Evolutionary conservation across 2,888 invertebrate species (phyloP).

Genomic region (Drosophila emarginata): DNA sequence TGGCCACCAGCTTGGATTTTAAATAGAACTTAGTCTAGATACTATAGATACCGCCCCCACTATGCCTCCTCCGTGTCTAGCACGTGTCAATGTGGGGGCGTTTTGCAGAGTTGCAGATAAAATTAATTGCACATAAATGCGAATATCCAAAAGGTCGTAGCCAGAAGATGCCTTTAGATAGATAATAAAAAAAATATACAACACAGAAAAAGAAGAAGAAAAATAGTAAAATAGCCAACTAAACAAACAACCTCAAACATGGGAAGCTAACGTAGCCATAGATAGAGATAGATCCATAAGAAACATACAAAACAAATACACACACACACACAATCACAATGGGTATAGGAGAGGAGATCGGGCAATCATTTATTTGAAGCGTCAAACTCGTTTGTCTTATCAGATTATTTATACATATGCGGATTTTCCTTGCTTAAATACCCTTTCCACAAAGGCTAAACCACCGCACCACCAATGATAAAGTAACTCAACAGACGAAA

Average conservation of each 20-base stretch:
- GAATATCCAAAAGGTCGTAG: slow-evolving; percentile 22
- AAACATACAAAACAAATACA: slow-evolving; percentile 20
- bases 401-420: slow-evolving; percentile 68
- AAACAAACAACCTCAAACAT: slow-evolving; percentile 67
- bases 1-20: slow-evolving; percentile 31
- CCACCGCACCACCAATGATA: too few species aligned
- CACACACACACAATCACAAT: slow-evolving; percentile 27
- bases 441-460: too few species aligned
- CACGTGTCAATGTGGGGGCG: slow-evolving; percentile 58
- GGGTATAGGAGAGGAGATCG: slow-evolving; percentile 39
- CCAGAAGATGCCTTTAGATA: slow-evolving; percentile 30
- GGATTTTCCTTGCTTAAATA: slow-evolving; percentile 43
- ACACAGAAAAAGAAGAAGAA: not conserved
- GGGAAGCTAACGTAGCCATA: slow-evolving; percentile 59
- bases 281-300: slow-evolving; percentile 52
- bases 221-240: slow-evolving; percentile 41
- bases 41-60: not conserved
- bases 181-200: not conserved
- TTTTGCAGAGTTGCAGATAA: slow-evolving; percentile 47
- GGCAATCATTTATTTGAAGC: slow-evolving; percentile 77
- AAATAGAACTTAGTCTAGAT: slow-evolving; percentile 22
- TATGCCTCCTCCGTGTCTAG: slow-evolving; percentile 13
- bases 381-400: slow-evolving; percentile 78
- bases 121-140: slow-evolving; percentile 63
- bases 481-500: not conserved